Percentiles rank a stretch among this genome's conserved stretches.
Conservation (phyloP, 2,113 vertebrate species). For the Carettochelys insculpta region DNA sequence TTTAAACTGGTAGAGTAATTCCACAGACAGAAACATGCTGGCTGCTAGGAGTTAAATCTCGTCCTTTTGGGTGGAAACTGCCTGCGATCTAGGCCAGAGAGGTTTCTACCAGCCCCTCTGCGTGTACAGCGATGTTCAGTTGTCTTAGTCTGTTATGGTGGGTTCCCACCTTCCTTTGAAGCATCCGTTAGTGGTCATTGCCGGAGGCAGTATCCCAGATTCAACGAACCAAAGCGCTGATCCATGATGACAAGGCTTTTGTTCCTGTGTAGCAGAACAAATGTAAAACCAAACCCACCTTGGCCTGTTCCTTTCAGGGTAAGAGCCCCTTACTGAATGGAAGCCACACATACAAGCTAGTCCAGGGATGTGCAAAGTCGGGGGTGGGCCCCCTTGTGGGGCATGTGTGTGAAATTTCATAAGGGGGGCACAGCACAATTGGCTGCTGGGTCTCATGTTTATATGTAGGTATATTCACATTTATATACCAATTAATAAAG, state of each 20-base stretch:
- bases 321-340: background rate
- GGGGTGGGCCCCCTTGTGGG: no score
- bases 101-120: rapidly evolving
- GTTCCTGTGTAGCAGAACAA: background rate
- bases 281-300: rapidly evolving
- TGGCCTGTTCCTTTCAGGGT: background rate
- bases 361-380: no score
- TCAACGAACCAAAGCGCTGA: background rate
- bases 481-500: no score
- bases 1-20: rapidly evolving
- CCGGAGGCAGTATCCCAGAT: background rate
- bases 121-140: background rate
- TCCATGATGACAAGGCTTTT: background rate
- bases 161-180: background rate
- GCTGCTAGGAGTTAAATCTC: background rate
- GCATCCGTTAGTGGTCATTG: rapidly evolving
- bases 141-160: background rate
- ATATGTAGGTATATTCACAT: no score
- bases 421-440: no score
- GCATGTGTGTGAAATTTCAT: no score
- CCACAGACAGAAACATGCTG: background rate
- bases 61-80: rapidly evolving
- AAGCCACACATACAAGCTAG: background rate
- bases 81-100: rapidly evolving
- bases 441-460: no score